These are phyloP conservation scores for Limnephilus rhombicus DNA, from an alignment of 2,888 invertebrate species.

Conservation along the genomic window DNA sequence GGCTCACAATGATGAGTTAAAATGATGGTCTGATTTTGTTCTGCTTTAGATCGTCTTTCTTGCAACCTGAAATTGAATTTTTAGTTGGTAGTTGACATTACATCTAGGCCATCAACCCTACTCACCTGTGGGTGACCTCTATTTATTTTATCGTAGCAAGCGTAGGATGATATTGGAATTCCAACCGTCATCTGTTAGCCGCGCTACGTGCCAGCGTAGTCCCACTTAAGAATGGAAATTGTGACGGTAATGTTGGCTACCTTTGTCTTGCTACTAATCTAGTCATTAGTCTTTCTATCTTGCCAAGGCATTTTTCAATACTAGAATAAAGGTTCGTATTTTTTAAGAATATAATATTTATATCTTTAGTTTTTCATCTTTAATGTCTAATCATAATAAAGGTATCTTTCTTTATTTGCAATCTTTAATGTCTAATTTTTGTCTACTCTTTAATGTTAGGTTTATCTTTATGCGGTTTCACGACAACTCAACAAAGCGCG, in stretches of 20 bases:
- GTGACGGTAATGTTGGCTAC: background rate
- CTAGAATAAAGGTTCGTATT: background rate
- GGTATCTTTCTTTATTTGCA: no score
- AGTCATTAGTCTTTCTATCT: background rate
- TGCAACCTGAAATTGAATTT: no score
- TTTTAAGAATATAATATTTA: background rate
- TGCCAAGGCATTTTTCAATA: background rate
- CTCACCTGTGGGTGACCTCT: background rate
- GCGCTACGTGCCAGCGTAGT: background rate
- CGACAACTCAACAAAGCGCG: no score
- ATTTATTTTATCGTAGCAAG: background rate
- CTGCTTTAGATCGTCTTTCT: no score
- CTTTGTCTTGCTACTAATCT: background rate
- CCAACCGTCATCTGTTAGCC: background rate
- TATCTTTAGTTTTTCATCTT: no score
- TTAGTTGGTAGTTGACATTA: background rate
- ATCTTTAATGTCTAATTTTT: no score
- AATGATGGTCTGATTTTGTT: no score
- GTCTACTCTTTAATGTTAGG: no score
- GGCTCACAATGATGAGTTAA: no score
- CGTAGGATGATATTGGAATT: background rate
- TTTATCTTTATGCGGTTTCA: no score
- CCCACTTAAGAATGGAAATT: background rate
- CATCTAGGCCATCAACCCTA: background rate
- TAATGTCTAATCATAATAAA: no score